Base-by-base conservation (phyloP, 1,140 invertebrate species). In the Eueides isabella region DNA sequence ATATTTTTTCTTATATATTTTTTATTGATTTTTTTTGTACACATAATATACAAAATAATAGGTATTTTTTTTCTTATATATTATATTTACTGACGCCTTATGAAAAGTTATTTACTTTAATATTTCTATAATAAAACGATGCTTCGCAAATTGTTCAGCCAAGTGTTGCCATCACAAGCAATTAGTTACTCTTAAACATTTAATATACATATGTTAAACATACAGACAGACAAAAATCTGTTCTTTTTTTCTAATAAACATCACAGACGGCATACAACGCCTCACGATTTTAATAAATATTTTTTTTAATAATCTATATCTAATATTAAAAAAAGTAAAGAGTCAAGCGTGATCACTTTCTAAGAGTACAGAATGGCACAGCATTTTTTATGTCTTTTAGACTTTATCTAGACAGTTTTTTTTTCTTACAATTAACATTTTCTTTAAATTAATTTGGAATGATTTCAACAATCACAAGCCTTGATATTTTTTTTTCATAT, bases 401-500 rank as follows among this genome's bases (percentile, higher is more conserved):
- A 78, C 70, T 14, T 38, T 38, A 23, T 11, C 14, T 35, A 29
- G 48, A 55, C 41, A 48, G n/a, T 7, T 44, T 44, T 44, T 55
- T 48, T 35, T 30, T 61, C 55, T 26, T n/a, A 63, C 9, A 30
- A 30, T 48, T 48, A 26, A 68, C 35, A 64, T 66, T 74, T 62
- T 71, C 26, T 48, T 44, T 76, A 70, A 29, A 71, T 65, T 33
- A 77, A 80, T 84, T 88, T 90, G 88, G 88, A 90, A 89, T 90
- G 87, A 82, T 85, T 83, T 80, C 30, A 55, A 80, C 64, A 72
- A 85, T 91, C 89, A 91, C 89, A 91, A 90, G 87, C 87, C 87
- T 91, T 89, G 48, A 61, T 48, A 61, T 26, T 66, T 71, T 48
- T 72, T 72, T 41, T 30, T 28, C 26, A 48, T 44, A 63, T 61